A percentile compares a stretch with the other conserved stretches of the same genome.
phyloP scores from a whole-genome alignment of 2,888 invertebrate species.

The Apeira syringaria region DNA sequence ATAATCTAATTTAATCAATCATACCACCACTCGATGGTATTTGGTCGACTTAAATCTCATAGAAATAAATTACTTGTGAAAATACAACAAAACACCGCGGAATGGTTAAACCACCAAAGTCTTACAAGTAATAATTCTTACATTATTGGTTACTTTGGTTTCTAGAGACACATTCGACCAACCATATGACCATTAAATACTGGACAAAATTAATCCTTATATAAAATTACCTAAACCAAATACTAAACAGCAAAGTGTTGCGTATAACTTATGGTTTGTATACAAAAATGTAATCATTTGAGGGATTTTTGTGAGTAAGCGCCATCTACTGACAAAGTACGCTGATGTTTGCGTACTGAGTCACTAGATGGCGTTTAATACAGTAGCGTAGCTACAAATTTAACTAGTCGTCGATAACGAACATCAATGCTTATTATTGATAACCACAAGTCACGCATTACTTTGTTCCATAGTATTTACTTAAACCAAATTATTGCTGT shows the following conservation, averaged over 20 bases:
- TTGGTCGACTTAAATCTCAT: constrained; percentile 55
- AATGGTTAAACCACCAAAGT: constrained; percentile 49
- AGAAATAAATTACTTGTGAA: constrained; percentile 46
- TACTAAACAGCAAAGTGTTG: constrained; percentile 22
- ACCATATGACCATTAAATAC: constrained; percentile 49
- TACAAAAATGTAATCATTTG: neutral
- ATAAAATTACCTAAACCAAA: constrained; percentile 62
- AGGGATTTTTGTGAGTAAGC: no score
- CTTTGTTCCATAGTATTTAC: constrained; percentile 31
- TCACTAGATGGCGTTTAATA: no score
- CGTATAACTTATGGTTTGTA: neutral
- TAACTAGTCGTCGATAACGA: no score
- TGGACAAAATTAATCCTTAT: constrained; percentile 61
- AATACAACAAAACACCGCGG: constrained; percentile 38
- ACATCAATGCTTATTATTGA: neutral
- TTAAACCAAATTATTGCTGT: constrained; percentile 75
- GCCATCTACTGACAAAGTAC: neutral
- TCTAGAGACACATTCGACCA: constrained; percentile 60
- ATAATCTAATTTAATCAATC: constrained; percentile 46
- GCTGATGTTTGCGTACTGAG: no score
- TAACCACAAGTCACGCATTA: neutral
- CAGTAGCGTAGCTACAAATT: no score
- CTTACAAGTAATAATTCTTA: constrained; percentile 47
- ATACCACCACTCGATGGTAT: constrained; percentile 43
- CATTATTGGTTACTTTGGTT: constrained; percentile 60